Evolutionary conservation across 1,140 invertebrate genomes (phyloP), one percentile per base, ranked within the genome.

Genomic region (Sitophilus oryzae): DNA sequence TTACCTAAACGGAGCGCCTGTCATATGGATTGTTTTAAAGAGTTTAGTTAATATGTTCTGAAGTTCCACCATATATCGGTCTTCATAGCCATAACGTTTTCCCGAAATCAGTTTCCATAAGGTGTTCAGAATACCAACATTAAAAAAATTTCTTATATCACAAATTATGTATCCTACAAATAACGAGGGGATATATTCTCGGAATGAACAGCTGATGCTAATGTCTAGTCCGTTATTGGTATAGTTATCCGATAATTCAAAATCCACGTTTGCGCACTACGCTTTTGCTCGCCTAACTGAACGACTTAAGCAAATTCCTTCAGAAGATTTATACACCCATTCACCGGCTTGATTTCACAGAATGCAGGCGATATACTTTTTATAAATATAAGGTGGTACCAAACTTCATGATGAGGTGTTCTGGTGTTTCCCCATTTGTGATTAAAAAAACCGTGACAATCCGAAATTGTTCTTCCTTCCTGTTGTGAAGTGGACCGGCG

Each of bases 91-190:
- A 47, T 84, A 87, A 40, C 84, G 77, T 11, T 75, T 81, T 1
- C 91, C 88, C 47, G 91, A 88, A 72, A 93, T 81, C 83, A 94
- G 89, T 45, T 77, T 82, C 87, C 91, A 94, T 0, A 95, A 71
- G 0, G 88, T 88, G 62, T 95, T 96, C 9, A 93, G 70, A 22
- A 91, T 83, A 51, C 85, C 83, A 0, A 86, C 80, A 23, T 81
- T 82, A 60, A 89, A 89, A 22, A 83, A 76, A 51, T 84, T 80
- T 25, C 84, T 75, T 82, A 89, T 87, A 51, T 74, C 73, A 11
- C 60, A 61, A 22, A 56, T 23, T 6, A 14, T 23, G n/a, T 14
- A 49, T 18, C 41, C 46, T 54, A 47, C 3, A 30, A 48, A 2
- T 10, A n/a, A n/a, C 10, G n/a, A 41, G 16, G 16, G 5, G 4